Base-by-base conservation (phyloP, 2,888 invertebrate species). In the Drosophila robusta region DNA sequence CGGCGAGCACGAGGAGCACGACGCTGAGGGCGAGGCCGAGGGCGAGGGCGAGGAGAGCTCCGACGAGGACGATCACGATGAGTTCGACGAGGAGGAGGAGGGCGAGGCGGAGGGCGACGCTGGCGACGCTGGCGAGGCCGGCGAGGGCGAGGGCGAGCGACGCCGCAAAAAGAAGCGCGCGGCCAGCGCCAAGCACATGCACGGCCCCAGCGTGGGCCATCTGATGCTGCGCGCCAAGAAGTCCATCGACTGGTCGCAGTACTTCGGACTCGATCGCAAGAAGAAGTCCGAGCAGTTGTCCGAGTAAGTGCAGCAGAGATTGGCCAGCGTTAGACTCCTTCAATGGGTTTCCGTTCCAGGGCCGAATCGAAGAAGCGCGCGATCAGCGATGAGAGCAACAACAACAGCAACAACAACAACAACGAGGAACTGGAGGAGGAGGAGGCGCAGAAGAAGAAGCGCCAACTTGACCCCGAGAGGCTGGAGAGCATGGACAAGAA, bases 161-260 rank as follows among this genome's bases (percentile, higher is more conserved):
- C 89, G 90, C 6, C 93, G 93, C 54, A 93, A 93, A 55, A 89
- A 82, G 73, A 93, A 93, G 70, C 93, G 92, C 7, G 91, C 90
- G 22, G 78, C 68, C 4, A 45, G 18, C 47, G 7, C 78, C 38
- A 80, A 75, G 11, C 74, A 75, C 24, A 32, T 49, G 2, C 81
- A 79, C 26, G 65, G 65, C 4, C 87, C 89, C 14, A 71, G 70
- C 11, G 89, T 83, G 9, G 83, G 83, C 9, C 90, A 90, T 57
- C 67, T 90, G 4, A 74, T 90, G 70, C 83, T 96, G 7, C 95
- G 95, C 71, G 87, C 87, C 62, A 97, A 97, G 92, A 97, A 97
- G 91, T 96, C 96, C 0, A 94, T 97, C 66, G 95, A 97, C 86
- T 97, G 97, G 97, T 95, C 96, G 0, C 95, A 96, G 82, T 97